Evolutionary conservation across 2,797 vertebrate species (phyloP).

Genomic region (Luscinia luscinia): DNA sequence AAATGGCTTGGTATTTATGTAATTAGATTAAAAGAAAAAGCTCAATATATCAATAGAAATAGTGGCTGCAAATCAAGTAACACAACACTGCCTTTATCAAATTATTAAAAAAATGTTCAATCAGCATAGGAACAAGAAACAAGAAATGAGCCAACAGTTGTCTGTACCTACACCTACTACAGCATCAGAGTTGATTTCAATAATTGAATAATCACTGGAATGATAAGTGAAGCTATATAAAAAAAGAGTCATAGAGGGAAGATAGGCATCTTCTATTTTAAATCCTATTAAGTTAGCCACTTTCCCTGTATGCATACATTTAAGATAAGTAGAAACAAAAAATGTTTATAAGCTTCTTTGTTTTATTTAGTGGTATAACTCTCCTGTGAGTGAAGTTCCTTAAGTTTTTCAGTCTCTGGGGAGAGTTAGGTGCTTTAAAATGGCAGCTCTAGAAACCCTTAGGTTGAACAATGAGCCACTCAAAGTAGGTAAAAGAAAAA

Average conservation of each 20-base stretch:
- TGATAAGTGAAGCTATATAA: neutral
- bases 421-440: neutral
- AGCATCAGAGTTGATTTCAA: neutral
- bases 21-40: neutral
- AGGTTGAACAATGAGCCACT: neutral
- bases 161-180: neutral
- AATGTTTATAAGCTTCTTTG: neutral
- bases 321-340: neutral
- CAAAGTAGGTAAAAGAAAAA: neutral
- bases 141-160: neutral
- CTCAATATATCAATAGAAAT: neutral
- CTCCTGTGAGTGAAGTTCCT: neutral
- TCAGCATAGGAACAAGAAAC: neutral
- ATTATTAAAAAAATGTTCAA: neutral
- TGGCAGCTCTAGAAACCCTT: neutral
- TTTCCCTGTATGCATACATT: neutral
- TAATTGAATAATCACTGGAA: neutral
- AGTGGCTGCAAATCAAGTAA: neutral
- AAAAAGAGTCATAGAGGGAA: neutral
- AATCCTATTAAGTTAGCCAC: neutral
- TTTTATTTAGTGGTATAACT: neutral
- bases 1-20: neutral
- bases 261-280: neutral
- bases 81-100: neutral
- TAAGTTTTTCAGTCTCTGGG: neutral